Evolutionary conservation across 2,888 invertebrate genomes (phyloP).

Genomic region (Pseudococcus jackbeardsleyi): DNA sequence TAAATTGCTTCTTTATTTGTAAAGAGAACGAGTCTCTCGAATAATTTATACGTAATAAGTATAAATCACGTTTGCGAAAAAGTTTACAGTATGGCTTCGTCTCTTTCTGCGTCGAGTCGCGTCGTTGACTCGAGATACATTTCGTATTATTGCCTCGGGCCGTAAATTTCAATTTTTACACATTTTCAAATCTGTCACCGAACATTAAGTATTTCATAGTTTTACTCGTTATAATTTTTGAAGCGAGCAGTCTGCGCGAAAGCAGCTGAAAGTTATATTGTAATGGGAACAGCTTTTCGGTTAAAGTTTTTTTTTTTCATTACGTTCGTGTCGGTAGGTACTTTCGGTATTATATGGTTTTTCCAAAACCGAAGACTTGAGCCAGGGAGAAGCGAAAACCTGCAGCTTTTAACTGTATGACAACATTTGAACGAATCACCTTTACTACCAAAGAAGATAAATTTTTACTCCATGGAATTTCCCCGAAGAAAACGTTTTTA

Average conservation of each 20-base stretch:
- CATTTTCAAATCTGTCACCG: slow-evolving; percentile 28
- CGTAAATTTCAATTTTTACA: slow-evolving; percentile 32
- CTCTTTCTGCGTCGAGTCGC: background rate
- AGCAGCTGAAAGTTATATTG: background rate
- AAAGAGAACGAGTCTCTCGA: background rate
- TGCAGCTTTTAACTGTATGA: too few species aligned
- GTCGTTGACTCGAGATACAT: background rate
- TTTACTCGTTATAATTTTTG: slow-evolving; percentile 15
- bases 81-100: background rate
- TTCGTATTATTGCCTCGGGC: slow-evolving; percentile 14
- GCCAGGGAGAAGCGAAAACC: too few species aligned
- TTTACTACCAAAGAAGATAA: too few species aligned
- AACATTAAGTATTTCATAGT: slow-evolving; percentile 32
- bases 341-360: too few species aligned
- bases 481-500: background rate
- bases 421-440: too few species aligned
- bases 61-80: slow-evolving; percentile 19
- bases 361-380: too few species aligned
- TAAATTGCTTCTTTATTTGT: slow-evolving; percentile 28
- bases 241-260: background rate
- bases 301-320: background rate
- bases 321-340: background rate
- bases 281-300: background rate
- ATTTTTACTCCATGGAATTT: too few species aligned
- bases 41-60: slow-evolving; percentile 32